Evolutionary conservation across 2,113 vertebrate genomes (phyloP).

Genomic region (Pseudorectes ferrugineus): DNA sequence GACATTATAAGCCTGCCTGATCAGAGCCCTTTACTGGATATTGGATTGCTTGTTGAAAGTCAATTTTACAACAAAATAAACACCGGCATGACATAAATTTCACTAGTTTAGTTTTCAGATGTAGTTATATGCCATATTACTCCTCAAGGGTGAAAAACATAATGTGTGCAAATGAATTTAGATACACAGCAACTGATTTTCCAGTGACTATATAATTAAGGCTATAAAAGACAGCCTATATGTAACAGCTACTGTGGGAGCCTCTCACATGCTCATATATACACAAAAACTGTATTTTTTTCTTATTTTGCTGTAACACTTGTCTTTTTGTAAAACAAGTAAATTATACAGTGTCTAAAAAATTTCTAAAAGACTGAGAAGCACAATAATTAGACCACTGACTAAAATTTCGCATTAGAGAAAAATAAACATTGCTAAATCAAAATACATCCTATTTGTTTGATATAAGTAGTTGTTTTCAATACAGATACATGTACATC

Average conservation of each 20-base stretch:
- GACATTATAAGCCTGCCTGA: constrained; percentile 51
- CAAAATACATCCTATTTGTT: background rate
- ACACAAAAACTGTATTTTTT: background rate
- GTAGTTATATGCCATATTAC: constrained; percentile 56
- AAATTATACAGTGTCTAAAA: background rate
- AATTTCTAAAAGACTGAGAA: constrained; percentile 6
- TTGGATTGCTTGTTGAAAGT: constrained; percentile 45
- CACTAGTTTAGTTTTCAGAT: constrained; percentile 55
- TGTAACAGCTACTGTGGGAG: constrained; percentile 62
- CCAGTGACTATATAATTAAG: constrained; percentile 64
- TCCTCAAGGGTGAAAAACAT: constrained; percentile 60
- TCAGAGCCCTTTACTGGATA: constrained; percentile 20
- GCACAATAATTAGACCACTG: background rate
- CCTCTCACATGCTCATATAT: background rate
- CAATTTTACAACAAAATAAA: constrained; percentile 61
- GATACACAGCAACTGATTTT: constrained; percentile 61
- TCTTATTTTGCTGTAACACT: constrained; percentile 40
- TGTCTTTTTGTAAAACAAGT: constrained; percentile 8
- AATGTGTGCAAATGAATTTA: constrained; percentile 70
- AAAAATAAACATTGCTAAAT: background rate
- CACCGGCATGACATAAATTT: constrained; percentile 46
- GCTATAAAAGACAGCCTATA: constrained; percentile 62
- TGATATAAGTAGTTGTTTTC: background rate
- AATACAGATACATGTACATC: fast-evolving
- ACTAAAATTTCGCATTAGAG: background rate